Evolutionary conservation across 2,888 invertebrate species (phyloP), one percentile per base, ranked within the genome.

Genomic region (Megastigmus dorsalis): DNA sequence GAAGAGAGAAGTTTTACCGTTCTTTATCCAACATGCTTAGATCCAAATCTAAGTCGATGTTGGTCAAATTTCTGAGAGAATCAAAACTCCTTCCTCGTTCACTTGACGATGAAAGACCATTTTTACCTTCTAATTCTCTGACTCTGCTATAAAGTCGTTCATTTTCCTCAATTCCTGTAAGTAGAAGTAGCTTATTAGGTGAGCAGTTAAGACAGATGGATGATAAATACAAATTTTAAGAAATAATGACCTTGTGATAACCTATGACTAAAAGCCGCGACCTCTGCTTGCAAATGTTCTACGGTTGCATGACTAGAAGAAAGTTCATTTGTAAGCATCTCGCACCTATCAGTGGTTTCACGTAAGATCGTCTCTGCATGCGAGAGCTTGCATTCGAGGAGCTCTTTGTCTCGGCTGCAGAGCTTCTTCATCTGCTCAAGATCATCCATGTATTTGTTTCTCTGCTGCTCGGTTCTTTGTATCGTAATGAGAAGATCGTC

Each of bases 41-140:
- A 88, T 95, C 93, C 70, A 94, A 88, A 79, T 95, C 94, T 81
- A 93, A 89, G 85, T 94, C 94, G 68, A 95, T 90, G 82, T 94
- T 95, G 6, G 94, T 94, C 41, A 96, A 90, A 85, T 96, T 95
- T 79, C 94, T 93, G 7, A 96, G 89, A 3, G 95, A 95, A 80
- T 95, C 94, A 78, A 94, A 91, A 79, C 94, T 93, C 82, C 92
- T 91, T 75, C 92, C 90, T 76, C 91, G 91, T 79, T 91, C 91
- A 81, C 90, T 89, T 7, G 90, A 89, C 1, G 90, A 89, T 5
- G 91, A 90, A 69, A 91, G 89, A 52, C 88, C 85, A 36, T 88
- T 86, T 77, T 90, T 89, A 18, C 92, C 92, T 88, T 95, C 95
- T 26, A 95, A 85, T 80, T 95, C 95, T 73, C 93, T 90, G 69